Conservation (phyloP, 2,113 vertebrate species). For the Lamprologus tigripictilis region DNA sequence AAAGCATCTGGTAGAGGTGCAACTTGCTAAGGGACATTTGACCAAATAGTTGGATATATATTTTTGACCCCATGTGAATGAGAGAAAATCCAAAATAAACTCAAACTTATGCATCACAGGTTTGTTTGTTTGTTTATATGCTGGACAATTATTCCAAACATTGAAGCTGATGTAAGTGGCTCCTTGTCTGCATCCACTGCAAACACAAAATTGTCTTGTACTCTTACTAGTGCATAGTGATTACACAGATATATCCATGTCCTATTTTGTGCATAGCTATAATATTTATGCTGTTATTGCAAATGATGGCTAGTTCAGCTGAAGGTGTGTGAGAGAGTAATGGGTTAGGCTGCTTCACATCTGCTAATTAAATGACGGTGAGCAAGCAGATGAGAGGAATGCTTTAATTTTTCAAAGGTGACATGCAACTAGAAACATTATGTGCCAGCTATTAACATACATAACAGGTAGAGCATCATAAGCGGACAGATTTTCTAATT, state of each 20-base stretch:
- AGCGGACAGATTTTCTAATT: conserved; percentile 46
- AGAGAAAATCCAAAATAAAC: neutral
- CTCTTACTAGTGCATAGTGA: neutral
- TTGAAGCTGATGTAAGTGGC: neutral
- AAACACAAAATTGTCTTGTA: neutral
- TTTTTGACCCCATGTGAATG: neutral
- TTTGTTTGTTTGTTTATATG: neutral
- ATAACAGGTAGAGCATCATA: conserved; percentile 32
- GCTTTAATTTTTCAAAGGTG: conserved; percentile 58
- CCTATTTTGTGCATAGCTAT: conserved; percentile 14
- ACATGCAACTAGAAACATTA: conserved; percentile 35
- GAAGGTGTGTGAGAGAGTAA: conserved; percentile 23
- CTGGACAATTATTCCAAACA: neutral
- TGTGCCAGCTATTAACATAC: conserved; percentile 41
- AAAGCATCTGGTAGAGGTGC: neutral
- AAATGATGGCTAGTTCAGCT: conserved; percentile 23
- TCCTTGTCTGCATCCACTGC: neutral
- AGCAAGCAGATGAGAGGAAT: conserved; percentile 48
- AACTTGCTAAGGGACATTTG: neutral
- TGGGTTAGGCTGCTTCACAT: conserved; percentile 31
- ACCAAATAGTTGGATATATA: neutral
- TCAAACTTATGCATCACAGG: accelerated
- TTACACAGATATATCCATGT: conserved; percentile 12
- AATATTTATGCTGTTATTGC: conserved; percentile 5
- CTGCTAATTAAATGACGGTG: conserved; percentile 59